Percentiles rank a stretch among this genome's conserved stretches.
These are phyloP conservation scores for Ramphastos sulfuratus DNA, from an alignment of 2,113 vertebrate species.

Conservation along the genomic window DNA sequence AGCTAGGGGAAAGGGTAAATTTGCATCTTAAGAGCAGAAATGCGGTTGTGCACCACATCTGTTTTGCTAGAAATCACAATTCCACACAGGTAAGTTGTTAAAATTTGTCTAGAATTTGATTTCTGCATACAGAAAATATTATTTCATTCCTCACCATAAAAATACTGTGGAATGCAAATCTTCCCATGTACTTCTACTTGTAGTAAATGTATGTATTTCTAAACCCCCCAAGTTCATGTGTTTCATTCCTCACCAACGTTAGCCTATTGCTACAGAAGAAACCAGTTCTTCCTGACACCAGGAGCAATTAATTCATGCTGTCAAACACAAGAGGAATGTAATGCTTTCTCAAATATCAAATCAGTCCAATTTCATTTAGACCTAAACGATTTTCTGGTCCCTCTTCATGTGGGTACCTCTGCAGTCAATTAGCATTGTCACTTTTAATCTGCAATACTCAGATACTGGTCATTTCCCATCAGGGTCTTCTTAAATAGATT, in stretches of 20 bases:
- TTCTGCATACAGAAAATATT: neutral
- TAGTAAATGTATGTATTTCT: neutral
- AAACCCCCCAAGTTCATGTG: neutral
- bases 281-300: conserved; percentile 44
- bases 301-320: conserved; percentile 74
- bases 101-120: neutral
- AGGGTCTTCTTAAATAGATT: conserved; percentile 88
- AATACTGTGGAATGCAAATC: neutral
- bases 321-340: conserved; percentile 70
- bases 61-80: neutral
- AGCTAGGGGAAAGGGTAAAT: neutral
- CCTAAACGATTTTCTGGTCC: conserved; percentile 92
- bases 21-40: neutral
- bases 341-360: conserved; percentile 84
- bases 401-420: conserved; percentile 88
- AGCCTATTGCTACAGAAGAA: conserved; percentile 18
- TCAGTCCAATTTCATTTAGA: conserved; percentile 94
- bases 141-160: neutral
- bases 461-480: conserved; percentile 94
- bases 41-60: neutral
- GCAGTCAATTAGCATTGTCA: conserved; percentile 96
- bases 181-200: neutral
- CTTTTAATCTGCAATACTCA: conserved; percentile 92
- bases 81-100: neutral
- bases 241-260: neutral